Percentiles rank a stretch among this genome's conserved stretches.
Evolutionary conservation across 1,140 invertebrate species (phyloP).

Genomic region (Choristoneura fumiferana): DNA sequence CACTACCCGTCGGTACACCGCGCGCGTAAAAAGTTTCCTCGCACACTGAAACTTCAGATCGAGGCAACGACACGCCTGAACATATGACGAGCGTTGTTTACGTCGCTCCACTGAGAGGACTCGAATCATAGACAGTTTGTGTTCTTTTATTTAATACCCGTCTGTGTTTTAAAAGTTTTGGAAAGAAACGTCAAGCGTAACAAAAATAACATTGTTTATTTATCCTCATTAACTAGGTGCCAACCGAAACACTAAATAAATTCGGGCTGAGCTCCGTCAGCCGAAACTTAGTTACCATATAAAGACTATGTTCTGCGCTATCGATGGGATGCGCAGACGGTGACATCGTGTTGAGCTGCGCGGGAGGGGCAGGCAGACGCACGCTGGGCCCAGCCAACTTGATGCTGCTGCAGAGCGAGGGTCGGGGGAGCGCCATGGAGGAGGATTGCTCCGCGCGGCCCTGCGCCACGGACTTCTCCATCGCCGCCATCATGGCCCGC

Average conservation of each 20-base stretch:
- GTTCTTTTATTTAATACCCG: background rate
- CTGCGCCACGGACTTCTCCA: conserved; percentile 92
- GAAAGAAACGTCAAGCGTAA: background rate
- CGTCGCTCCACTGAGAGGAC: background rate
- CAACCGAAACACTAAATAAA: too few species aligned
- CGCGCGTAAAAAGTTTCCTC: conserved; percentile 72
- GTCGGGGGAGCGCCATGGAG: conserved; percentile 68
- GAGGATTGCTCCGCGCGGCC: conserved; percentile 81
- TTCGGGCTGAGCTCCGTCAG: background rate
- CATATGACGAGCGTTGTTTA: conserved; percentile 19
- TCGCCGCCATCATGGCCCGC: conserved; percentile 91
- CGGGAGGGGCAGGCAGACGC: conserved; percentile 40
- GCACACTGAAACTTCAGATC: conserved; percentile 59
- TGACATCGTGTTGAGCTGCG: conserved; percentile 50
- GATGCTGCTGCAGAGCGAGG: conserved; percentile 75
- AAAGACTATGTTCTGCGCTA: conserved; percentile 54
- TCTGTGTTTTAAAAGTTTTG: conserved; percentile 5
- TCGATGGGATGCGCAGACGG: conserved; percentile 73
- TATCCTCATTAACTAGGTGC: too few species aligned
- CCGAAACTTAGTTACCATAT: background rate
- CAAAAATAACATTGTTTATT: too few species aligned
- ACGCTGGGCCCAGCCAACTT: conserved; percentile 50
- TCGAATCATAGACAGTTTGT: conserved; percentile 4
- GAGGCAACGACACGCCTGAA: conserved; percentile 38
- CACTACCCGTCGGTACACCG: conserved; percentile 29